Evolutionary conservation across 2,797 vertebrate species (phyloP), one percentile per base, ranked within the genome.

Genomic region (Malurus splendens): DNA sequence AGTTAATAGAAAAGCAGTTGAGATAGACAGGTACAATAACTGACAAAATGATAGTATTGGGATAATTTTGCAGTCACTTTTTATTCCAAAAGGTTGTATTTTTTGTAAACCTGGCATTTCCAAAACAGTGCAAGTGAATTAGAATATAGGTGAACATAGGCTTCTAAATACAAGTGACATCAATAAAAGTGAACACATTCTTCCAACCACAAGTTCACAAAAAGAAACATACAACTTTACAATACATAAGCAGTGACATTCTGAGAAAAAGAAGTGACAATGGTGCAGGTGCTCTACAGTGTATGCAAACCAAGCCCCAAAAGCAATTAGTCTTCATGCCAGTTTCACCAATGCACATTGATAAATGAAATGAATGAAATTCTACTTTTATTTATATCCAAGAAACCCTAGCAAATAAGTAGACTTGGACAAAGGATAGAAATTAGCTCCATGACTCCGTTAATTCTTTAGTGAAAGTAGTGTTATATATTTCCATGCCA

Each of bases 81-180:
- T 98, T 95, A 97, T 97, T 97, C 90, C 67, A 96, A 96, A 95
- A 95, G 52, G 32, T 80, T 83, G 70, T 87, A 89, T 86, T 92
- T 95, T 60, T 95, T 95, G 96, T 95, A 96, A 98, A 97, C 96
- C 93, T 96, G 95, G 94, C 94, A 94, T 96, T 96, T 94, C 87
- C 91, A 95, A 95, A 95, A 97, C 96, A 97, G 97, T 97, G 97
- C 96, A 97, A 96, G 96, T 97, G 93, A 96, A 96, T 96, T 81
- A 96, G 93, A 97, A 92, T 95, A 95, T 76, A 97, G 90, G 96
- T 97, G 96, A 96, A 93, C 66, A 92, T 30, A 57, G 95, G 82
- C 78, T 85, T 91, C 90, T 94, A 90, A 96, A 94, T 93, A 95
- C 79, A 95, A 8, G 84, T 94, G 94, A 95, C 73, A 90, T 73